Conservation (phyloP, 2,797 vertebrate genomes). For the Oreochromis grahami region DNA sequence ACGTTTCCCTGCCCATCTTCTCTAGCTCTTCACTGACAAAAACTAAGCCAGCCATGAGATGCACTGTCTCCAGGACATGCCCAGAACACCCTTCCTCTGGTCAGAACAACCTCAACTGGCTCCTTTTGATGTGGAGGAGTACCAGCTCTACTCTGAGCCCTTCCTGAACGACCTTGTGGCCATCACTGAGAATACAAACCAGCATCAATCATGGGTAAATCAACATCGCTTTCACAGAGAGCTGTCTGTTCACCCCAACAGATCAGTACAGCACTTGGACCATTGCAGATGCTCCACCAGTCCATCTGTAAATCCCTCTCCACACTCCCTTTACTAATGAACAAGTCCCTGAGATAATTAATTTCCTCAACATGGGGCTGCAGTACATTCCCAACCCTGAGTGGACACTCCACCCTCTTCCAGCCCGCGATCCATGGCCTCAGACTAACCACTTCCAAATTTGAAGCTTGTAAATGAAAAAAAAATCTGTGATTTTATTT, state of each 20-base stretch:
- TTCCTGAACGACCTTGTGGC: not conserved
- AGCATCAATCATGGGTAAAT: not conserved
- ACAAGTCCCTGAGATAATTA: not conserved
- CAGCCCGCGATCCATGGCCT: not conserved
- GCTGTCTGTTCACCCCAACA: not conserved
- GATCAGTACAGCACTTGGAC: not conserved
- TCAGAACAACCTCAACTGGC: not conserved
- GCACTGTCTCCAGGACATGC: not conserved
- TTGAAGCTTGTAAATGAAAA: not conserved
- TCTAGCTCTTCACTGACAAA: not conserved
- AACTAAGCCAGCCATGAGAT: not conserved
- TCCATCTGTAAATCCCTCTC: not conserved
- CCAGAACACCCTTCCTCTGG: not conserved
- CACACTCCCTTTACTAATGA: not conserved
- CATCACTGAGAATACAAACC: not conserved
- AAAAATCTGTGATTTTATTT: not conserved
- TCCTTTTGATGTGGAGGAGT: not conserved
- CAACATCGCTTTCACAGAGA: not conserved
- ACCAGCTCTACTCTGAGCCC: not conserved
- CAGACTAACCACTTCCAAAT: not conserved
- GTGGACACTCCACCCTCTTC: not conserved
- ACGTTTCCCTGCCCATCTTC: not conserved
- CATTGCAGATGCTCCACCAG: not conserved
- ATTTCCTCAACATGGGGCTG: not conserved
- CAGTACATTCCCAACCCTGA: not conserved